Base-by-base conservation (phyloP, 2,113 vertebrate species). In the Synodontis membranacea region DNA sequence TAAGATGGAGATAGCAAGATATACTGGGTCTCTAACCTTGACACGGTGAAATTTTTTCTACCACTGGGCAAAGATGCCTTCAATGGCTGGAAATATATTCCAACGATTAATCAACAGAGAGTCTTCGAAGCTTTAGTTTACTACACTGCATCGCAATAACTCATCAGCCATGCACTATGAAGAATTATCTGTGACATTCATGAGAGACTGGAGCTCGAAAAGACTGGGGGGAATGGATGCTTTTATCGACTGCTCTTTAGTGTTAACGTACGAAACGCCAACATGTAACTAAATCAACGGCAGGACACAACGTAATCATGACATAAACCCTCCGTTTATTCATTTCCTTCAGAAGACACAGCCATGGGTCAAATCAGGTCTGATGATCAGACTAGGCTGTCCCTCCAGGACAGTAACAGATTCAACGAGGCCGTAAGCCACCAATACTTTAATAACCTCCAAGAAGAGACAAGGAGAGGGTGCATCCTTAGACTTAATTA, bases 401-500 rank as follows among this genome's bases (percentile, higher is more conserved):
- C 44, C 2, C 8, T 11, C 37, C 34, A 44, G 42, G n/a, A 50
- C 12, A 52, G 68, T 42, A 34, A 66, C 52, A 28, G 84, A 72
- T 72, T 74, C 42, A 39, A 37, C 10, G 50, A 79, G 75, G 39
- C 80, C 4, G 14, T 48, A 50, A 74, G 64, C 74, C 56, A 80
- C 37, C 31, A 44, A 58, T 81, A 80, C 80, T 84, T 46, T 84
- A 79, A 70, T 15, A 19, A 62, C 50, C n/a, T 46, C 84, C 50
- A 44, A 58, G 21, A 82, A 52, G 12, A 60, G 48, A 31, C 8
- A 3, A n/a, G 31, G 64, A 88, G 37, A 88, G 34, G 62, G 82
- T 17, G 79, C 84, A 66, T 66, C 86, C 68, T 68, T 46, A 82
- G 89, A 48, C 64, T 81, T 66, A 84, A 75, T 42, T 54, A 88